These are phyloP conservation scores for Haliclona indistincta DNA, from an alignment of 37 sponge, comb jelly and placozoan species.

Conservation along the genomic window DNA sequence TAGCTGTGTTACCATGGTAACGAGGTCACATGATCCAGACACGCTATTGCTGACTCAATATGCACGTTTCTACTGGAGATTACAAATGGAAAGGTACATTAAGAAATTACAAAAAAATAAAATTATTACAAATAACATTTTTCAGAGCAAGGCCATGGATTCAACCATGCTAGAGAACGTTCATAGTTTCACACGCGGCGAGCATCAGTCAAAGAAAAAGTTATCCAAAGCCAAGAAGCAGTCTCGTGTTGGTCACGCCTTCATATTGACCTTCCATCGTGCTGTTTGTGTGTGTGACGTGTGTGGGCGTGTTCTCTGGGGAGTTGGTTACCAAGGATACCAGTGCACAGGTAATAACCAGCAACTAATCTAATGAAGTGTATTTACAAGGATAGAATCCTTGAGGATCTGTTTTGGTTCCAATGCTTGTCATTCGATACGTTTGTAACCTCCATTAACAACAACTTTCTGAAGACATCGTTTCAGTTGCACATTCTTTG, in stretches of 20 bases:
- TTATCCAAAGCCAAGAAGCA: not conserved
- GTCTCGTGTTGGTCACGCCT: constrained; percentile 45
- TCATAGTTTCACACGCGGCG: not conserved
- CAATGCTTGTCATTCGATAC: constrained; percentile 27
- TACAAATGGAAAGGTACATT: not conserved
- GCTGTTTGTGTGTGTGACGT: constrained; percentile 51
- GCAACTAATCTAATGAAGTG: not conserved
- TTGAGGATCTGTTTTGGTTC: constrained; percentile 20
- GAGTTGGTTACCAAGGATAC: constrained; percentile 76
- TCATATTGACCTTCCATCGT: constrained; percentile 49
- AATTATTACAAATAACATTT: not conserved
- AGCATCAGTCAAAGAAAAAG: not conserved
- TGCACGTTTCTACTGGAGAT: constrained; percentile 44
- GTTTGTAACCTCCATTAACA: not conserved
- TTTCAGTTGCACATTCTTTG: too few species aligned
- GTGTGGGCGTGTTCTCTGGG: constrained; percentile 70
- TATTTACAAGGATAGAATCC: not conserved
- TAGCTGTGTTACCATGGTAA: not conserved
- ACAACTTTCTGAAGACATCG: not conserved
- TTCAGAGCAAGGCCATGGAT: too few species aligned
- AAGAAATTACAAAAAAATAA: not conserved
- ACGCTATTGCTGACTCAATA: constrained; percentile 53
- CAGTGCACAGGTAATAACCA: constrained; percentile 53
- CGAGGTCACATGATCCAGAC: constrained; percentile 23
- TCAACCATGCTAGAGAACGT: not conserved